Conservation (phyloP, 2,113 vertebrate genomes). For the Acrocephalus kingi region DNA sequence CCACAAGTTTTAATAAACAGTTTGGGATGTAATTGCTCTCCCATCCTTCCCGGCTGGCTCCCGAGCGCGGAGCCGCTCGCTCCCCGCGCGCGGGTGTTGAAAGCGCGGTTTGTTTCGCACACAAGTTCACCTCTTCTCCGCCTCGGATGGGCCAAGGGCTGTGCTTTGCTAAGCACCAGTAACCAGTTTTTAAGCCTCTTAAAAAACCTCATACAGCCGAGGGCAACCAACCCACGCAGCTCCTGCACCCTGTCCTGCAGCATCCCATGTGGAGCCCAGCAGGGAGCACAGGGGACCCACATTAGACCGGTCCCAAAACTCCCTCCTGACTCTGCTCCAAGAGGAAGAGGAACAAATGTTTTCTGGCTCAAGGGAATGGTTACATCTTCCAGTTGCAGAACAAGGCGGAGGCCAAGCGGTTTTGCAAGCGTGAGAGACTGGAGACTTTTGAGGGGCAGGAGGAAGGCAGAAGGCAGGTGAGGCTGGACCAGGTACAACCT, state of each 20-base stretch:
- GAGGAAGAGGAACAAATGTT: neutral
- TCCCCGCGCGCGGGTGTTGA: conserved; percentile 10
- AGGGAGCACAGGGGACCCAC: neutral
- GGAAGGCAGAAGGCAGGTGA: neutral
- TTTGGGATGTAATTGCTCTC: conserved; percentile 17
- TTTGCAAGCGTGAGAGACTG: neutral
- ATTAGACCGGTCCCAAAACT: neutral
- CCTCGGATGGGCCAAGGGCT: neutral
- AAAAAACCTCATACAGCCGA: neutral
- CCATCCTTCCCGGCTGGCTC: neutral
- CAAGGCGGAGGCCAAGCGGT: neutral
- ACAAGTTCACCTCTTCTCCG: neutral
- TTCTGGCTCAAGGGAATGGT: neutral
- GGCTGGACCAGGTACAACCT: neutral
- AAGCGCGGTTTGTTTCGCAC: conserved; percentile 27
- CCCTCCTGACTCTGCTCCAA: neutral
- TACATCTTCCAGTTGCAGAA: conserved; percentile 29
- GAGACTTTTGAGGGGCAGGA: neutral
- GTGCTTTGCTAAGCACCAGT: conserved; percentile 7
- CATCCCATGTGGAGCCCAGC: fast-evolving
- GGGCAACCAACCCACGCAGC: fast-evolving
- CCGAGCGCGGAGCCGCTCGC: neutral
- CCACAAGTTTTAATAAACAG: conserved; percentile 62
- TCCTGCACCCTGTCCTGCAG: fast-evolving
- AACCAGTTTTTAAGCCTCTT: neutral